phyloP scores from a whole-genome alignment of 2,113 vertebrate species.

The Jaculus jaculus region DNA sequence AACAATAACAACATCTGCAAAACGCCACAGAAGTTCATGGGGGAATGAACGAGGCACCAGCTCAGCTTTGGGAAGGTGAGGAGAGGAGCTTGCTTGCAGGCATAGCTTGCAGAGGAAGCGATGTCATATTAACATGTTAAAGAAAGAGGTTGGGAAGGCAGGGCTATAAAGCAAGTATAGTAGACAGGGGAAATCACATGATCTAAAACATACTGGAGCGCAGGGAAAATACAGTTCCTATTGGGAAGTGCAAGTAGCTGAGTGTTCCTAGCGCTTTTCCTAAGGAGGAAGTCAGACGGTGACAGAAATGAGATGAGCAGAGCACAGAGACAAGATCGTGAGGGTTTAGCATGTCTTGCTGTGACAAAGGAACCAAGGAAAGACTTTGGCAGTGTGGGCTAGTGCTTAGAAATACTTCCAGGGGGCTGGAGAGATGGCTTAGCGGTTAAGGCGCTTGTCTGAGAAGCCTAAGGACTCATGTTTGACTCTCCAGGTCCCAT shows the following conservation, averaged over 20 bases:
- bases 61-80: background rate
- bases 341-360: background rate
- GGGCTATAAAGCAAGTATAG: background rate
- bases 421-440: no score
- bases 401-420: background rate
- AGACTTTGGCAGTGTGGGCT: background rate
- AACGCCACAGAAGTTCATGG: background rate
- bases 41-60: background rate
- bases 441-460: no score
- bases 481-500: no score
- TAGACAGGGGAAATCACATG: no score
- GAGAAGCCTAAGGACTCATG: no score
- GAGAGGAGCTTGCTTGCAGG: background rate
- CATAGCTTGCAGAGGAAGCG: background rate
- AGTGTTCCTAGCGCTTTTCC: background rate
- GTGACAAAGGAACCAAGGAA: background rate
- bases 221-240: background rate
- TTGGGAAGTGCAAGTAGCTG: background rate
- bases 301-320: background rate
- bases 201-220: background rate
- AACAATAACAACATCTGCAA: background rate
- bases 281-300: background rate
- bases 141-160: no score
- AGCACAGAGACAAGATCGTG: background rate
- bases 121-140: rapidly evolving